Percentiles rank a stretch among this genome's conserved stretches.
phyloP scores from a whole-genome alignment of 2,113 vertebrate species.

The Cinclus cinclus region DNA sequence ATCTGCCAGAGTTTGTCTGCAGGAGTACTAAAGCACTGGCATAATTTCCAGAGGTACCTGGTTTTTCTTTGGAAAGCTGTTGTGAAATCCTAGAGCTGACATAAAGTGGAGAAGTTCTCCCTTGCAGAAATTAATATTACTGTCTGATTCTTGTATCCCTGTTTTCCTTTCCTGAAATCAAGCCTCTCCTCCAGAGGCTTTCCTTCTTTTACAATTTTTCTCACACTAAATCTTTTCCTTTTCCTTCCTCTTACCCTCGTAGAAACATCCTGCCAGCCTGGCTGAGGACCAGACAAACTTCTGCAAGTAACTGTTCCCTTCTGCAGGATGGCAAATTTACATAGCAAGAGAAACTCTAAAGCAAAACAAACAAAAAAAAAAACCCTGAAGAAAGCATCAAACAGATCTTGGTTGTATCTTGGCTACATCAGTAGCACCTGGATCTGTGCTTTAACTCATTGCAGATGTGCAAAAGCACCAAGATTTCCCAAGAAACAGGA shows the following conservation, averaged over 20 bases:
- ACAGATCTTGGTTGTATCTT: not conserved
- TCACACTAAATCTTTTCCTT: not conserved
- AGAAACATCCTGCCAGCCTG: not conserved
- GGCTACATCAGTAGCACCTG: not conserved
- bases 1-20: not conserved
- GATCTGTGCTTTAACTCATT: not conserved
- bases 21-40: not conserved
- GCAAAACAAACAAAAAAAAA: not conserved
- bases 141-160: not conserved
- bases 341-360: not conserved
- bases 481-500: not conserved
- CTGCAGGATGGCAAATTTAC: not conserved
- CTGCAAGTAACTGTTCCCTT: not conserved
- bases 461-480: not conserved
- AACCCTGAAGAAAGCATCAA: not conserved
- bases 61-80: not conserved
- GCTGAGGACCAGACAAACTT: not conserved
- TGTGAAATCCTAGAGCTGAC: not conserved
- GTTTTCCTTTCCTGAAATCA: not conserved
- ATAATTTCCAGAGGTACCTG: not conserved
- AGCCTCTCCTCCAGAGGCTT: not conserved
- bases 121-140: not conserved
- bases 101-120: not conserved
- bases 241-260: not conserved
- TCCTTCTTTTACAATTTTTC: not conserved